Conservation (phyloP, 1,140 invertebrate genomes). For the Eufriesea mexicana region DNA sequence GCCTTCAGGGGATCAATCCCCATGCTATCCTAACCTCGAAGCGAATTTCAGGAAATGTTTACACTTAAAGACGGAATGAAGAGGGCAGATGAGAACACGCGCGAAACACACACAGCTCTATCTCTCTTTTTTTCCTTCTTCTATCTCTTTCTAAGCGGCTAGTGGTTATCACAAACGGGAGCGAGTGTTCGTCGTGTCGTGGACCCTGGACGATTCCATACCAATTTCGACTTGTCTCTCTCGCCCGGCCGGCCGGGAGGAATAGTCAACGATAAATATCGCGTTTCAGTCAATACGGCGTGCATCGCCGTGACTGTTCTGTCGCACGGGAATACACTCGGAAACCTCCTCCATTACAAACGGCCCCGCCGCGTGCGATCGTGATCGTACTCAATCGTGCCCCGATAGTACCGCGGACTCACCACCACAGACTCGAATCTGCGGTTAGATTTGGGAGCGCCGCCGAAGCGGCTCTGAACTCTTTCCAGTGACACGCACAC, state of each 20-base stretch:
- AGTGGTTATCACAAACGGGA: conserved; percentile 51
- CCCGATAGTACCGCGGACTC: conserved; percentile 30
- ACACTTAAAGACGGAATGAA: conserved; percentile 31
- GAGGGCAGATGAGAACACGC: conserved; percentile 27
- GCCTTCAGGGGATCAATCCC: conserved; percentile 61
- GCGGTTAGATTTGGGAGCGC: conserved; percentile 52
- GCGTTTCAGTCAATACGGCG: conserved; percentile 56
- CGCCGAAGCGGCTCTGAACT: conserved; percentile 47
- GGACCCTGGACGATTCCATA: conserved; percentile 64
- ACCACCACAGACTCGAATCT: conserved; percentile 47
- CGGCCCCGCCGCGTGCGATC: conserved; percentile 50
- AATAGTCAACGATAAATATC: conserved; percentile 50
- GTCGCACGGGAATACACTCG: conserved; percentile 29
- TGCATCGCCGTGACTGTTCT: conserved; percentile 59
- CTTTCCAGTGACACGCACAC: conserved; percentile 40
- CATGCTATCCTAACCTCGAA: conserved; percentile 65
- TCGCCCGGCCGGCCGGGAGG: conserved; percentile 53
- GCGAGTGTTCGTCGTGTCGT: conserved; percentile 40
- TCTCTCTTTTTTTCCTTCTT: conserved; percentile 5
- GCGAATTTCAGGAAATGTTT: conserved; percentile 41
- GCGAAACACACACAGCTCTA: conserved; percentile 22
- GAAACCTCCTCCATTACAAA: conserved; percentile 51
- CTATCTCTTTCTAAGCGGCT: conserved; percentile 39
- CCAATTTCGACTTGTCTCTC: conserved; percentile 54
- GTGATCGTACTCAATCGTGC: conserved; percentile 32